These are phyloP conservation scores for Periphyllus acericola DNA, from an alignment of 2,888 invertebrate genomes.

Conservation along the genomic window DNA sequence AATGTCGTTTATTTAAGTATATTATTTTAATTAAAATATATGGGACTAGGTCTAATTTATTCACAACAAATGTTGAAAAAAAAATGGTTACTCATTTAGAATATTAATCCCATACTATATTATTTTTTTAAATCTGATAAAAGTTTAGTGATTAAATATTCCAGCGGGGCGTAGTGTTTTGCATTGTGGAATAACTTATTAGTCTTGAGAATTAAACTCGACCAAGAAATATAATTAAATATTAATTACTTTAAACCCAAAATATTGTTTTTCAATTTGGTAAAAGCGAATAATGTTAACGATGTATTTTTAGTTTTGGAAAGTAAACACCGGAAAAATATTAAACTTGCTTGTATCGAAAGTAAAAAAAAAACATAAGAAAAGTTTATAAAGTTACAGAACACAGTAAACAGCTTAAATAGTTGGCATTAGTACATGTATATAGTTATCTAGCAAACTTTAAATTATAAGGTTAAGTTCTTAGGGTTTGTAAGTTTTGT, in stretches of 20 bases:
- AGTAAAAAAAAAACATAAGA: not conserved
- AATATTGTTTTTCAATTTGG: not conserved
- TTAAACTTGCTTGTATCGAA: slow-evolving; percentile 7
- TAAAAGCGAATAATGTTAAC: not conserved
- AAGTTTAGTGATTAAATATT: not conserved
- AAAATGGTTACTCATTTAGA: not conserved
- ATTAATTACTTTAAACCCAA: slow-evolving; percentile 15
- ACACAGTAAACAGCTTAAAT: not conserved
- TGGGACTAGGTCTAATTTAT: not conserved
- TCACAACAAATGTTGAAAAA: not conserved
- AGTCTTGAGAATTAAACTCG: not conserved
- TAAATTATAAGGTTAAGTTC: not conserved
- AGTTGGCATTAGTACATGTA: slow-evolving; percentile 5
- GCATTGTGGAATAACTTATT: not conserved
- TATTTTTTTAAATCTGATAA: slow-evolving; percentile 2
- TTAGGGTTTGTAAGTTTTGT: slow-evolving; percentile 15
- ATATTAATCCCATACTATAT: not conserved
- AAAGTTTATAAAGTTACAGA: slow-evolving; percentile 23
- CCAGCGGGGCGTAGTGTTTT: not conserved
- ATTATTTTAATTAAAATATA: not conserved
- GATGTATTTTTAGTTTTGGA: not conserved
- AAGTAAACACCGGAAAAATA: not conserved
- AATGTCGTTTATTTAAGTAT: not conserved
- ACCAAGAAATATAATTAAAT: not conserved
- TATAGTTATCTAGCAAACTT: slow-evolving; percentile 22